Evolutionary conservation across 2,888 invertebrate species (phyloP).

Genomic region (Volucella inanis): DNA sequence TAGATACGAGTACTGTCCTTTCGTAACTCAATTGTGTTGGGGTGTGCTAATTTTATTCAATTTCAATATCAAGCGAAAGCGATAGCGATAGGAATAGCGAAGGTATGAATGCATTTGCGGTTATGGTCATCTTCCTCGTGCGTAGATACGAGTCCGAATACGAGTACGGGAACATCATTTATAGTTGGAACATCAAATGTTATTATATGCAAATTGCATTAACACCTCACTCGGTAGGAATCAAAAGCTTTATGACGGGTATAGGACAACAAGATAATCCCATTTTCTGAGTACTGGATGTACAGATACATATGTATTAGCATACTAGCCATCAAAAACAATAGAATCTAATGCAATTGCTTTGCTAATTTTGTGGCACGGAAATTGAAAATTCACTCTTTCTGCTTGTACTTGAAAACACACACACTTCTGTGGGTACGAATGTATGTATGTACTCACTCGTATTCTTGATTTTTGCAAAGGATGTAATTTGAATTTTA

Average conservation of each 20-base stretch:
- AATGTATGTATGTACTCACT: background rate
- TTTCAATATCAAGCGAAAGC: conserved; percentile 39
- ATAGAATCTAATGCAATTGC: conserved; percentile 72
- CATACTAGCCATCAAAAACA: conserved; percentile 46
- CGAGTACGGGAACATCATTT: conserved; percentile 37
- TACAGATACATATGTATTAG: conserved; percentile 12
- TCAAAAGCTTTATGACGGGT: conserved; percentile 62
- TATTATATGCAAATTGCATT: conserved; percentile 75
- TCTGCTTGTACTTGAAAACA: background rate
- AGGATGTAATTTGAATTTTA: conserved; percentile 45
- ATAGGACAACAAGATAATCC: conserved; percentile 64
- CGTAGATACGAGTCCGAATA: no score
- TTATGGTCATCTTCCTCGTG: conserved; percentile 45
- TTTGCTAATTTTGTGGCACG: conserved; percentile 72
- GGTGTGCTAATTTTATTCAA: conserved; percentile 73
- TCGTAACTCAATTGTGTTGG: conserved; percentile 59
- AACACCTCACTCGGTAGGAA: conserved; percentile 72
- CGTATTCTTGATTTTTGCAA: conserved; percentile 17
- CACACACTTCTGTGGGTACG: background rate
- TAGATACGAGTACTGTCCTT: background rate
- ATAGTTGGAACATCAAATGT: conserved; percentile 69
- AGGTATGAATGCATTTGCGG: background rate
- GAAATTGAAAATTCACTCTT: conserved; percentile 71
- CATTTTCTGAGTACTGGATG: conserved; percentile 51
- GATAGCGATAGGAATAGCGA: conserved; percentile 11